Evolutionary conservation across 2,797 vertebrate species (phyloP).

Genomic region (Anomalospiza imberbis): DNA sequence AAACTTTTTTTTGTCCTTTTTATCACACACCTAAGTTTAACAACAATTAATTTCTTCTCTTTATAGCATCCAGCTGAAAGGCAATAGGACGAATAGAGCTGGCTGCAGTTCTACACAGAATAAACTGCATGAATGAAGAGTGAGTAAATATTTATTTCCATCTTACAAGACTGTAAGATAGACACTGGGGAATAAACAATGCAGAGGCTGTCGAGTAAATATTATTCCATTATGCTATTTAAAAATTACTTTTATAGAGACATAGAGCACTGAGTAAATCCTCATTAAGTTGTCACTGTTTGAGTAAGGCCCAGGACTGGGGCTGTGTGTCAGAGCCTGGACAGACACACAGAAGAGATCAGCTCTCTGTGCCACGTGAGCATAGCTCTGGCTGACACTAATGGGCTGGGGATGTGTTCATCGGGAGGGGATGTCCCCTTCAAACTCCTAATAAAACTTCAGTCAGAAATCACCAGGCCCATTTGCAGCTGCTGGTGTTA

Average conservation of each 20-base stretch:
- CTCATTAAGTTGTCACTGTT: not conserved
- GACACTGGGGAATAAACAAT: not conserved
- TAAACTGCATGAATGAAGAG: not conserved
- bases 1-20: not conserved
- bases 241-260: not conserved
- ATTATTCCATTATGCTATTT: not conserved
- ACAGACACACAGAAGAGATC: not conserved
- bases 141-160: slow-evolving; percentile 10
- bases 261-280: not conserved
- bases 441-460: not conserved
- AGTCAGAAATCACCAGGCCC: not conserved
- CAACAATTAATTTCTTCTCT: not conserved
- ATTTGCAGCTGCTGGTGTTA: not conserved
- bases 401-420: not conserved
- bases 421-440: not conserved
- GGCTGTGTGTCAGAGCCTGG: not conserved
- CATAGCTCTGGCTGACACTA: not conserved
- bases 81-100: not conserved
- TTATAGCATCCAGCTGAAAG: not conserved
- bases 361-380: not conserved
- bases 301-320: not conserved
- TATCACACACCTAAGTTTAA: not conserved
- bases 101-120: not conserved
- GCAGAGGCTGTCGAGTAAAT: not conserved
- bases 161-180: not conserved